A percentile compares a stretch with the other conserved stretches of the same genome.
These are phyloP conservation scores for Simalia tracyae DNA, from an alignment of 2,797 vertebrate species.

Conservation along the genomic window DNA sequence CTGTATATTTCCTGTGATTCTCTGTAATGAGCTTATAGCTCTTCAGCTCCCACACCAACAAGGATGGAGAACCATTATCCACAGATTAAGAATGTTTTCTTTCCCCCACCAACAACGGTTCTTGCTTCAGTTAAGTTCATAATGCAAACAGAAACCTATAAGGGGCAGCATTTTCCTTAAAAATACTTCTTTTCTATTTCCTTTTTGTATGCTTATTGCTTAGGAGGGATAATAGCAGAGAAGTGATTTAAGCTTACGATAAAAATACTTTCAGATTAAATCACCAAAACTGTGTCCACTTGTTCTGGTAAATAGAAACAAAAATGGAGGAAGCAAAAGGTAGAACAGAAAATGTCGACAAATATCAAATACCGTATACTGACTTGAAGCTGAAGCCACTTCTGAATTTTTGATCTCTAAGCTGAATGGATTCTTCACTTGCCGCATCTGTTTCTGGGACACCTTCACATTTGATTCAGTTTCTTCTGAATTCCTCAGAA, in stretches of 20 bases:
- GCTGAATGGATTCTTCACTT: slow-evolving; percentile 92
- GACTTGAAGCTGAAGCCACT: slow-evolving; percentile 81
- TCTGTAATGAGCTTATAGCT: background rate
- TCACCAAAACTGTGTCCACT: background rate
- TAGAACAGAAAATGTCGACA: background rate
- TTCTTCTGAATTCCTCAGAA: slow-evolving; percentile 90
- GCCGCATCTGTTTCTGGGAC: slow-evolving; percentile 89
- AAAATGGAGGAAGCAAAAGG: background rate
- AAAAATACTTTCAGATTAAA: background rate
- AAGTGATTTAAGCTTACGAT: background rate
- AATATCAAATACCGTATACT: slow-evolving; percentile 50
- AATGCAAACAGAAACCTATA: background rate
- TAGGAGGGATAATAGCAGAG: background rate
- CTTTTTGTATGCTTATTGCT: background rate
- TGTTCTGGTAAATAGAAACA: background rate
- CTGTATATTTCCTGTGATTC: background rate
- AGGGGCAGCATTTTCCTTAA: background rate
- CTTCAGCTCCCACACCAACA: background rate
- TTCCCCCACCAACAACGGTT: background rate
- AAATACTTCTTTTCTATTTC: background rate
- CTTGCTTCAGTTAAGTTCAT: background rate
- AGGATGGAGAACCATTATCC: background rate
- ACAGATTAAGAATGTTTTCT: background rate
- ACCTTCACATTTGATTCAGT: slow-evolving; percentile 75
- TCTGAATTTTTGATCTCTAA: slow-evolving; percentile 77